Conservation (phyloP, 2,888 invertebrate species). For the Tigriopus californicus region DNA sequence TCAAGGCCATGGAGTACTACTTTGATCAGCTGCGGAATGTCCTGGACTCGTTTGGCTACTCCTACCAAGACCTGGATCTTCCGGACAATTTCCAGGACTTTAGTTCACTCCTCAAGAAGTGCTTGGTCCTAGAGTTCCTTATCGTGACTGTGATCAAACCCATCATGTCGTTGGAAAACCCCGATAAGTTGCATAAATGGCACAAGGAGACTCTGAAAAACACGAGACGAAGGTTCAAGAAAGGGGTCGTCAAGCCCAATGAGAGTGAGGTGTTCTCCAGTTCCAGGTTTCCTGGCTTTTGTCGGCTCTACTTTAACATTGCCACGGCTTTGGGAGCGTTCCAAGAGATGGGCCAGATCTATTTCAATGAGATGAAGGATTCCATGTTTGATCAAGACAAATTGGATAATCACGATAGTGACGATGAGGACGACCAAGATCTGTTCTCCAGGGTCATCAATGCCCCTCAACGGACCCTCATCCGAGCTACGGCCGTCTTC, state of each 20-base stretch:
- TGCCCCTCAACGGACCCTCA: not conserved
- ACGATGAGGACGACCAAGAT: constrained; percentile 1
- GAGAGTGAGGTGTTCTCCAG: constrained; percentile 6
- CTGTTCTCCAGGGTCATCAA: not conserved
- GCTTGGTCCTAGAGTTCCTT: constrained; percentile 12
- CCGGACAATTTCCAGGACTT: constrained; percentile 7
- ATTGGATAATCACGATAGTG: not conserved
- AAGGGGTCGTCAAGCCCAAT: not conserved
- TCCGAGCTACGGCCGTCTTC: too few species aligned
- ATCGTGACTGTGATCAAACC: constrained; percentile 15
- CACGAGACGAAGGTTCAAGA: constrained; percentile 1
- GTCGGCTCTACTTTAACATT: constrained; percentile 15
- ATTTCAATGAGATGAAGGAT: constrained; percentile 15
- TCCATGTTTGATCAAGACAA: constrained; percentile 12
- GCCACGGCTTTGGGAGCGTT: constrained; percentile 15
- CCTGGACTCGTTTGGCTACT: constrained; percentile 4
- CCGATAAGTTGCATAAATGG: constrained; percentile 9
- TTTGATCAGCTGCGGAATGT: not conserved
- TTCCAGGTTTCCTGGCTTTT: constrained; percentile 5
- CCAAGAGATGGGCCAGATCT: constrained; percentile 13
- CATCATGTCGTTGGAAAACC: not conserved
- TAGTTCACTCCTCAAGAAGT: not conserved
- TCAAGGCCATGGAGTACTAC: constrained; percentile 8
- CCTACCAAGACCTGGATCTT: not conserved
- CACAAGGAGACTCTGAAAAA: constrained; percentile 2